phyloP scores from a whole-genome alignment of 2,113 vertebrate species.

The Pygoscelis adeliae region DNA sequence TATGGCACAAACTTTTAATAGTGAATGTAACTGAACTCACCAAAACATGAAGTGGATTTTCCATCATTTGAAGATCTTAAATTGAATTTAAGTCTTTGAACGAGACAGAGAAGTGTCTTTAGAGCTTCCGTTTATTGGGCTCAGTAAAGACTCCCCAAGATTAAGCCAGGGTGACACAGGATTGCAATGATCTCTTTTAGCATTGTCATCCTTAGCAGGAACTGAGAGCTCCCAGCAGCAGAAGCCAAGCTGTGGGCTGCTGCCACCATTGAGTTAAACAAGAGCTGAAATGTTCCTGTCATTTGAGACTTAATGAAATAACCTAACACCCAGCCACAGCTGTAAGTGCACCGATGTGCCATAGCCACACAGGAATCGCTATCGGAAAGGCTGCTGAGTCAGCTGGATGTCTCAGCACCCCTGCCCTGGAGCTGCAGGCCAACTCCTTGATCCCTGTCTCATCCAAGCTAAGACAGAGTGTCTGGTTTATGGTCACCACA shows the following conservation, averaged over 20 bases:
- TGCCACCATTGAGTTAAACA: neutral
- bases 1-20: neutral
- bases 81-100: neutral
- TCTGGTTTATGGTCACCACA: neutral
- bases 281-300: neutral
- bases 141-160: neutral
- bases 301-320: neutral
- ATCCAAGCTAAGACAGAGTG: neutral
- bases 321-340: neutral
- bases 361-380: neutral
- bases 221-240: neutral
- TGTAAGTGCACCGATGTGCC: neutral
- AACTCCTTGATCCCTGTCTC: neutral
- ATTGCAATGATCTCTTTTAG: neutral
- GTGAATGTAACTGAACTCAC: neutral
- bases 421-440: neutral
- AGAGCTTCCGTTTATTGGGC: fast-evolving
- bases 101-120: neutral
- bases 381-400: neutral
- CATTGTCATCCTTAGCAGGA: neutral
- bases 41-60: slow-evolving; percentile 25
- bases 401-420: neutral
- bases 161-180: neutral
- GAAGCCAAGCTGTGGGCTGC: neutral
- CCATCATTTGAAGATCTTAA: neutral